A percentile compares a stretch with the other conserved stretches of the same genome.
Evolutionary conservation across 1,140 invertebrate species (phyloP).

Genomic region (Zaprionus davidi): DNA sequence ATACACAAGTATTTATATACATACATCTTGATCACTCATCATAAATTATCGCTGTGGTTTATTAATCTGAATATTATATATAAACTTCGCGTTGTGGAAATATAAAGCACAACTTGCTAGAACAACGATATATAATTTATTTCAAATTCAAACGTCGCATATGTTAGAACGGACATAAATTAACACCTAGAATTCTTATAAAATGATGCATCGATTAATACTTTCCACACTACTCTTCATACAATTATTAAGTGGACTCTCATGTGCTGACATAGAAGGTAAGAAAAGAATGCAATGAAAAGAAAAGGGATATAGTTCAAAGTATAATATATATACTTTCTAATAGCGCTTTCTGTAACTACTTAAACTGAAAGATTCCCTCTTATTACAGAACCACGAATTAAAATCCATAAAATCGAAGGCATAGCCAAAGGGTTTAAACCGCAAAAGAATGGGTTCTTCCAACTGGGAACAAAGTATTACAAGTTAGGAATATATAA

Average conservation of each 20-base stretch:
- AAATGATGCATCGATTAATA: neutral
- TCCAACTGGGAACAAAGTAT: constrained; percentile 8
- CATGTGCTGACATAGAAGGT: neutral
- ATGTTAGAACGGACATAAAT: neutral
- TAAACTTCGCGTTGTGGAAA: neutral
- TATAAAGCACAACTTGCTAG: neutral
- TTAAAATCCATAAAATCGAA: neutral
- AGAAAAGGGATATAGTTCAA: neutral
- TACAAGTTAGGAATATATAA: neutral
- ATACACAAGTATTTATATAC: too few species aligned
- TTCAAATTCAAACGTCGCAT: neutral
- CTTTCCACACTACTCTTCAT: neutral
- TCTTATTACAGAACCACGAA: neutral
- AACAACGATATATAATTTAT: neutral
- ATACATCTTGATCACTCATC: neutral
- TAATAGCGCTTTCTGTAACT: too few species aligned
- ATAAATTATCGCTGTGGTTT: neutral
- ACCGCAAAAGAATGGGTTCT: neutral
- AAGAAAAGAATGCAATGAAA: neutral
- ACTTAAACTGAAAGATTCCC: neutral
- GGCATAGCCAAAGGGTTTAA: neutral
- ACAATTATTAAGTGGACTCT: neutral
- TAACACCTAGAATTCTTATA: neutral
- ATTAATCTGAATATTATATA: neutral
- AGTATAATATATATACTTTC: too few species aligned